Conservation (phyloP, 2,797 vertebrate genomes). For the Dryobates pubescens region DNA sequence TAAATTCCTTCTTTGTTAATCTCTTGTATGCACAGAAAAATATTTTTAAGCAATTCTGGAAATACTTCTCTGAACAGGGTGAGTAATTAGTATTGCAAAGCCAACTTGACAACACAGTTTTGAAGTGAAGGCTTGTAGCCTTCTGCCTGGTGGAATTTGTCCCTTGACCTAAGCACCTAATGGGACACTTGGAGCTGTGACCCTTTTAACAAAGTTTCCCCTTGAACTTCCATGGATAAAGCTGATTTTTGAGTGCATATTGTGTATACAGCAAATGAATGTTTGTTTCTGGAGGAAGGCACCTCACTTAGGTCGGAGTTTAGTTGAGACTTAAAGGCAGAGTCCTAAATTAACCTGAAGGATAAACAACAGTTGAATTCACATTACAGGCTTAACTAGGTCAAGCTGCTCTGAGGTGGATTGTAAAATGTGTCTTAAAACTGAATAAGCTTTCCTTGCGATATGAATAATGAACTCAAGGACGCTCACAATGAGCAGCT, state of each 20-base stretch:
- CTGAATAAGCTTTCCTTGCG: constrained; percentile 14
- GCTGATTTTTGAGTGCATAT: not conserved
- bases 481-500: not conserved
- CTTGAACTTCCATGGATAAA: not conserved
- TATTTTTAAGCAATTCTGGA: not conserved
- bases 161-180: not conserved
- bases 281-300: not conserved
- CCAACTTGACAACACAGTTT: not conserved
- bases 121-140: not conserved
- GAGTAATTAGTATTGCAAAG: not conserved
- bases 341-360: constrained; percentile 39
- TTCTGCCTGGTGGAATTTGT: not conserved
- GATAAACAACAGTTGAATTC: constrained; percentile 16
- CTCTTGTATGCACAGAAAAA: not conserved
- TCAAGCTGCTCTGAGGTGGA: not conserved
- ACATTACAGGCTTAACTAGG: constrained; percentile 1
- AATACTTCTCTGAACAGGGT: not conserved
- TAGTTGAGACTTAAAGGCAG: not conserved
- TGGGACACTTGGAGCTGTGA: not conserved
- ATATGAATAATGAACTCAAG: not conserved
- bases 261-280: not conserved
- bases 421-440: constrained; percentile 28
- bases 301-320: not conserved
- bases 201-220: not conserved
- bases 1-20: constrained; percentile 42